Percentiles rank a stretch among this genome's conserved stretches.
phyloP scores from a whole-genome alignment of 2,797 vertebrate genomes.

The Todus mexicanus region DNA sequence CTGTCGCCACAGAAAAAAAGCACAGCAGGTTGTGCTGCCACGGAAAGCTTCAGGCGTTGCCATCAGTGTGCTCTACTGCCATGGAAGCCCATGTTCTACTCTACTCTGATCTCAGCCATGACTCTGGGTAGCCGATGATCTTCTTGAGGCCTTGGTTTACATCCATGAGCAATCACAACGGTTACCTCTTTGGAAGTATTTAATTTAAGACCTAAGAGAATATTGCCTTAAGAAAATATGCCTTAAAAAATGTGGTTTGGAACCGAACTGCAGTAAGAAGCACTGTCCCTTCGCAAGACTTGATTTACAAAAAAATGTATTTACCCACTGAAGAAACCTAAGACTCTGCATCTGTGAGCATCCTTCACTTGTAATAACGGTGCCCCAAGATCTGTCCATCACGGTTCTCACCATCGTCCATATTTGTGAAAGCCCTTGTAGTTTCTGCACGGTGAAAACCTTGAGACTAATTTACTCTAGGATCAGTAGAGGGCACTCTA shows the following conservation, averaged over 20 bases:
- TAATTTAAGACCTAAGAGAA: neutral
- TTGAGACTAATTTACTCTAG: neutral
- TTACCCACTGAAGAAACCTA: neutral
- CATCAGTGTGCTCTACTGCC: neutral
- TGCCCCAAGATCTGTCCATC: neutral
- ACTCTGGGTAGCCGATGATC: neutral
- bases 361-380: neutral
- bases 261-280: neutral
- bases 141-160: neutral
- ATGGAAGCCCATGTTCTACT: neutral
- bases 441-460: neutral
- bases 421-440: neutral
- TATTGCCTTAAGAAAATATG: neutral
- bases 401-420: neutral
- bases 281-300: neutral
- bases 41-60: neutral
- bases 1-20: neutral
- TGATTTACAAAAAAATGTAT: neutral
- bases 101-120: neutral
- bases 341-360: neutral
- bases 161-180: neutral
- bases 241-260: neutral
- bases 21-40: neutral
- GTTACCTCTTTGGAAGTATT: neutral
- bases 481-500: neutral